Evolutionary conservation across 2,113 vertebrate genomes (phyloP), one percentile per base, ranked within the genome.

Genomic region (Oceanites oceanicus): DNA sequence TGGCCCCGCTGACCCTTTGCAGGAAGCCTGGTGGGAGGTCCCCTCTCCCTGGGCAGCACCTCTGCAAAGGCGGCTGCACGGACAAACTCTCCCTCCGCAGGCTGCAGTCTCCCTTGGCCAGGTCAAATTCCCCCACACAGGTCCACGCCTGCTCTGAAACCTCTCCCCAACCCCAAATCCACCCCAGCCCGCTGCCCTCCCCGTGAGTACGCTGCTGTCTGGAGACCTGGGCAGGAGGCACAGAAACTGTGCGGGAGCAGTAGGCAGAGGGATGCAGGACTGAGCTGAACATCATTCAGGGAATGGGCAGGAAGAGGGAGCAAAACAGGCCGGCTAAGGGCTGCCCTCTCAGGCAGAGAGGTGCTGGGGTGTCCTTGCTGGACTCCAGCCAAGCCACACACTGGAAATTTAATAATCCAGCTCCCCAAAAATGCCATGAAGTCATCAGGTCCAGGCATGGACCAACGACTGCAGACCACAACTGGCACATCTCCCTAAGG

Each of bases 1-100:
- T 80, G 58, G 29, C 55, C 66, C 36, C 7, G 42, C 61, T 42
- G 61, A 23, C 49, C 53, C 67, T 88, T 32, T 2, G 0, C 36
- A 83, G 32, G 30, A 58, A 77, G 13, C 22, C 58, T 1, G 0
- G 30, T 32, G 63, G 82, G 77, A 85, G 44, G 50, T 71, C 38
- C 44, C 29, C 18, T 70, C 44, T 58, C 10, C 56, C 38, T 0
- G 3, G 53, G n/a, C 52, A 86, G 30, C 34, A 42, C 30, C 50
- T 89, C 52, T 19, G 21, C 63, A 47, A 21, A 72, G 11, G 38
- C 5, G 2, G 32, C 62, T 1, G 1, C 2, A 3, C 2, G 0
- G 11, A 70, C 45, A 75, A 86, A 47, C 38, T 25, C 15, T 79
- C 56, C 49, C 55, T 21, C 17, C 3, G 0, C 61, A 29, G 56